Percentiles rank a stretch among this genome's conserved stretches.
Evolutionary conservation across 2,888 invertebrate genomes (phyloP).

Genomic region (Petrolisthes manimaculis): DNA sequence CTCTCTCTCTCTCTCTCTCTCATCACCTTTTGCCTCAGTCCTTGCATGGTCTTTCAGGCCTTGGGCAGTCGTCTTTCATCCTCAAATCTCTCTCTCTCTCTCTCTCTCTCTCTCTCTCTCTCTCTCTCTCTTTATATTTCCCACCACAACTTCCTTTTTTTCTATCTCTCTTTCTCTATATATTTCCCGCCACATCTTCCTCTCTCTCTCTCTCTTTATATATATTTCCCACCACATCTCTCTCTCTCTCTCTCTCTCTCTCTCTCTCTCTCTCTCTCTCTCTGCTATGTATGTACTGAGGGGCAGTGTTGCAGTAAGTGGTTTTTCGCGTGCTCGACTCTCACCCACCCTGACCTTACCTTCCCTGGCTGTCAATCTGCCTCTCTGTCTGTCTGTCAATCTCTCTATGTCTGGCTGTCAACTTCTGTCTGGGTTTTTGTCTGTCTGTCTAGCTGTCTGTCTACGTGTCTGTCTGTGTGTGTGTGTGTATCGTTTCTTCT

Average conservation of each 20-base stretch:
- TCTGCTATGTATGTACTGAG: background rate
- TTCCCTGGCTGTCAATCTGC: no score
- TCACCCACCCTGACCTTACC: no score
- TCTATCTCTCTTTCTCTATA: background rate
- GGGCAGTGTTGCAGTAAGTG: no score
- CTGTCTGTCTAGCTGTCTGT: no score
- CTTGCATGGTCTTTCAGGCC: background rate
- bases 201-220: background rate
- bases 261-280: background rate
- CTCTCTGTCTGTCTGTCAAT: no score
- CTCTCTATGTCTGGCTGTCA: no score
- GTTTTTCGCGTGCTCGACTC: no score
- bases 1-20: background rate
- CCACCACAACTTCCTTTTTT: background rate
- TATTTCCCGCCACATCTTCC: background rate
- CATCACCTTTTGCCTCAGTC: background rate
- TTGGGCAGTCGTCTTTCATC: background rate
- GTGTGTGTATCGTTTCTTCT: background rate
- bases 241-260: constrained; percentile 4
- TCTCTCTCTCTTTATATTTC: background rate
- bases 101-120: constrained; percentile 34
- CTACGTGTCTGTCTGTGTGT: no score
- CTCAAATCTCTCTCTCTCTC: constrained; percentile 13
- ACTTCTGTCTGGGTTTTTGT: no score
- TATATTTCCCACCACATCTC: constrained; percentile 30